Percentiles rank a stretch among this genome's conserved stretches.
Evolutionary conservation across 2,888 invertebrate genomes (phyloP).

Genomic region (Patella depressa): DNA sequence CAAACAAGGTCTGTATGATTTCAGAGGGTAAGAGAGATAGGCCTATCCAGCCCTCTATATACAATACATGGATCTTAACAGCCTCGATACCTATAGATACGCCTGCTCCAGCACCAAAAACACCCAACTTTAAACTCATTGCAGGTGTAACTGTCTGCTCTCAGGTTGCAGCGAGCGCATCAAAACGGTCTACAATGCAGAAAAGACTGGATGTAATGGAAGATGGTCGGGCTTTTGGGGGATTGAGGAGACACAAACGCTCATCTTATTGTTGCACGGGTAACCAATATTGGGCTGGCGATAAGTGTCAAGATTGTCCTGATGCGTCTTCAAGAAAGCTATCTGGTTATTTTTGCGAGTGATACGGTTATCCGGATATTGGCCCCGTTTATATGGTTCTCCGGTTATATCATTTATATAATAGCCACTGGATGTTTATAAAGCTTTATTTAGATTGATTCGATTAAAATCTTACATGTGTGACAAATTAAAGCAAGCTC

Average conservation of each 20-base stretch:
- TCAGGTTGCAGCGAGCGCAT: background rate
- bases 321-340: background rate
- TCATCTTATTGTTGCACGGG: background rate
- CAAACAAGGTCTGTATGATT: background rate
- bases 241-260: too few species aligned
- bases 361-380: background rate
- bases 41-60: background rate
- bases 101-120: background rate
- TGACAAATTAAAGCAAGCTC: too few species aligned
- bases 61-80: background rate
- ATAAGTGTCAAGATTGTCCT: background rate
- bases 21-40: background rate
- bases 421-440: too few species aligned
- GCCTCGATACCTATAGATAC: background rate
- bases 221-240: background rate
- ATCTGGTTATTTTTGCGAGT: background rate
- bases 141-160: background rate
- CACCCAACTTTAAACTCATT: background rate
- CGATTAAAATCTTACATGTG: too few species aligned
- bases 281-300: background rate
- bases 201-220: background rate
- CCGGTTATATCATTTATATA: too few species aligned
- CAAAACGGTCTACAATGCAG: background rate
- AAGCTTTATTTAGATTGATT: too few species aligned
- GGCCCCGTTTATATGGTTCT: too few species aligned